phyloP scores from a whole-genome alignment of 2,888 invertebrate species.

The Drosophila neotestacea region DNA sequence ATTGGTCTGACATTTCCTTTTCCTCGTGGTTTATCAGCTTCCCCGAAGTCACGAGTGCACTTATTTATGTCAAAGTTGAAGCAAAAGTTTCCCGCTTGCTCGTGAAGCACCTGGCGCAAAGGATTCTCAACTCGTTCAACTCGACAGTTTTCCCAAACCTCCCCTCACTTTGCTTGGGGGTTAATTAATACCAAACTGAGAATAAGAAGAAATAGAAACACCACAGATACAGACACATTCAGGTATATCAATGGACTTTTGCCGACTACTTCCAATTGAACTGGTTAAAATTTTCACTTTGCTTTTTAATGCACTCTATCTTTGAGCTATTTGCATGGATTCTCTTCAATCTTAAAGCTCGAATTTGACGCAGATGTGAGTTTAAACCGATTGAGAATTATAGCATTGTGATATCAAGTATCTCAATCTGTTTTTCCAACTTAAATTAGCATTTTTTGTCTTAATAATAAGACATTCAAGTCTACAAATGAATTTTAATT shows the following conservation, averaged over 20 bases:
- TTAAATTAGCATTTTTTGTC: too few relatives aligned
- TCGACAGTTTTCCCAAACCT: conserved; percentile 13
- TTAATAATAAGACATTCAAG: too few relatives aligned
- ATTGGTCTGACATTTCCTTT: conserved; percentile 35
- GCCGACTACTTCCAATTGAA: conserved; percentile 42
- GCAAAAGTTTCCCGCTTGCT: conserved; percentile 34
- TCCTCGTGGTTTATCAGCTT: conserved; percentile 32
- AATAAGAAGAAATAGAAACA: neutral
- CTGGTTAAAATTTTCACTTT: conserved; percentile 51
- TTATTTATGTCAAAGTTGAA: conserved; percentile 59
- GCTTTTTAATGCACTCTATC: conserved; percentile 23
- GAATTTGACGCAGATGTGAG: neutral
- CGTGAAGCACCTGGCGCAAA: conserved; percentile 39
- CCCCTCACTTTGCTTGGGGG: conserved; percentile 2
- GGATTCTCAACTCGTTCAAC: conserved; percentile 40
- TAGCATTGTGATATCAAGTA: too few relatives aligned
- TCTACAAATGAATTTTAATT: too few relatives aligned
- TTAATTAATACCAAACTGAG: conserved; percentile 49
- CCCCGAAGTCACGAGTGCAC: conserved; percentile 44
- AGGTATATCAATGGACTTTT: conserved; percentile 27
- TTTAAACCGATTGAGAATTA: neutral
- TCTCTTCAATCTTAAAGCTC: neutral
- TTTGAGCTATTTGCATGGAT: conserved; percentile 9
- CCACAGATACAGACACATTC: conserved; percentile 3
- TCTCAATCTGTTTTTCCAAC: too few relatives aligned